Percentiles rank a stretch among this genome's conserved stretches.
phyloP scores from a whole-genome alignment of 2,113 vertebrate genomes.

The Mungos mungo region DNA sequence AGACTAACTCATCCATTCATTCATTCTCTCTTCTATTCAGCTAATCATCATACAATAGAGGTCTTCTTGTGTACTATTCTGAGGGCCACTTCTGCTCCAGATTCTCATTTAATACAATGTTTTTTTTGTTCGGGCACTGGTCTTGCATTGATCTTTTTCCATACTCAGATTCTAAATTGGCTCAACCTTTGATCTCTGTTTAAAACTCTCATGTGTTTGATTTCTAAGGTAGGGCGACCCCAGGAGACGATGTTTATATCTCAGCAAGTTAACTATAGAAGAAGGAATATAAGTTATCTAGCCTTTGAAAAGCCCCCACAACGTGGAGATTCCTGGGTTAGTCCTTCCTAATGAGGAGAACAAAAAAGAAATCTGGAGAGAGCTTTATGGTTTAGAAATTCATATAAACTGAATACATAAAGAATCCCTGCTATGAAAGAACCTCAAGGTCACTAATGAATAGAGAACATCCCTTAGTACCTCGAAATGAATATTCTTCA shows the following conservation, averaged over 20 bases:
- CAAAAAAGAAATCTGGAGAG: background rate
- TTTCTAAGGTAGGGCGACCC: background rate
- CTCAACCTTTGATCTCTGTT: background rate
- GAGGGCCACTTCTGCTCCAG: background rate
- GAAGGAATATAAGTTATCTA: background rate
- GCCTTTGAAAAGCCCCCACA: background rate
- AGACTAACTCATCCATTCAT: background rate
- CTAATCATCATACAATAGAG: background rate
- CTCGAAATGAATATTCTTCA: background rate
- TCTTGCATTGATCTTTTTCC: background rate
- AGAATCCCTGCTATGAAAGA: background rate
- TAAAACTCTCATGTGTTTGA: background rate
- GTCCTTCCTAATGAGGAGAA: background rate
- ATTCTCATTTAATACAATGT: background rate
- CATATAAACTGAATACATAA: background rate
- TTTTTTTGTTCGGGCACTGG: background rate
- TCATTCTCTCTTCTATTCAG: background rate
- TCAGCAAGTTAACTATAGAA: background rate
- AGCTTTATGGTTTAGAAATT: background rate
- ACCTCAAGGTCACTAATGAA: background rate
- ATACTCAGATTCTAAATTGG: background rate
- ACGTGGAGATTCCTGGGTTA: background rate
- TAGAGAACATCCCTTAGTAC: background rate
- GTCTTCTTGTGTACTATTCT: background rate
- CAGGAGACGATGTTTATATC: background rate